Conservation (phyloP, 2,797 vertebrate genomes). For the Dicrostonyx torquatus region DNA sequence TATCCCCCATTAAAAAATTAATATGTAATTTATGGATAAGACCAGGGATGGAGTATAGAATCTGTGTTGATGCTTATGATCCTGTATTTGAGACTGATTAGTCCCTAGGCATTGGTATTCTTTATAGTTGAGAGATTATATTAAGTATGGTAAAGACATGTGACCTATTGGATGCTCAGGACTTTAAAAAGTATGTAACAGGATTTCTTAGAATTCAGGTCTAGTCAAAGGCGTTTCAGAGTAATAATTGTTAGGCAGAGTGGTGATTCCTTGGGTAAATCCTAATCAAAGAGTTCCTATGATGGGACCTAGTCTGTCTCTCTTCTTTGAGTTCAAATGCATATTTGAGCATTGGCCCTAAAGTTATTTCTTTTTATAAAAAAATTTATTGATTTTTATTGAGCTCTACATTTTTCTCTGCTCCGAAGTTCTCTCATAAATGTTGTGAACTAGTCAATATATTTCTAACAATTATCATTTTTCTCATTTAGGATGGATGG, state of each 20-base stretch:
- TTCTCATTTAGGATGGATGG: background rate
- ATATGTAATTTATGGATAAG: background rate
- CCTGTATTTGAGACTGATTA: background rate
- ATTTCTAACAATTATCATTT: background rate
- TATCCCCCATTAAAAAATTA: too few relatives aligned
- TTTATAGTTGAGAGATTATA: background rate
- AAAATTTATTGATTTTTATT: too few relatives aligned
- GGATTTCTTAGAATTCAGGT: background rate
- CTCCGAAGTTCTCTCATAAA: background rate
- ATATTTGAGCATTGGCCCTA: background rate
- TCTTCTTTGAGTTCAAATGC: background rate
- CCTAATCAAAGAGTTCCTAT: background rate
- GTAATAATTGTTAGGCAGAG: background rate
- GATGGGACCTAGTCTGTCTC: background rate
- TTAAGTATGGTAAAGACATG: background rate
- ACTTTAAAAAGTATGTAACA: background rate
- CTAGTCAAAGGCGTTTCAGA: background rate
- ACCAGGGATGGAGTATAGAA: background rate
- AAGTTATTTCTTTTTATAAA: too few relatives aligned
- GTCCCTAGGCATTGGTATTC: background rate
- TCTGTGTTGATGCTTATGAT: background rate
- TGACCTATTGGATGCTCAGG: background rate
- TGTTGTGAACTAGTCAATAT: background rate
- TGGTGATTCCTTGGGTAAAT: background rate
- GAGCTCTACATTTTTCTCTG: background rate